These are phyloP conservation scores for Tringa solitaria DNA, from an alignment of 2,113 vertebrate genomes.

Conservation along the genomic window DNA sequence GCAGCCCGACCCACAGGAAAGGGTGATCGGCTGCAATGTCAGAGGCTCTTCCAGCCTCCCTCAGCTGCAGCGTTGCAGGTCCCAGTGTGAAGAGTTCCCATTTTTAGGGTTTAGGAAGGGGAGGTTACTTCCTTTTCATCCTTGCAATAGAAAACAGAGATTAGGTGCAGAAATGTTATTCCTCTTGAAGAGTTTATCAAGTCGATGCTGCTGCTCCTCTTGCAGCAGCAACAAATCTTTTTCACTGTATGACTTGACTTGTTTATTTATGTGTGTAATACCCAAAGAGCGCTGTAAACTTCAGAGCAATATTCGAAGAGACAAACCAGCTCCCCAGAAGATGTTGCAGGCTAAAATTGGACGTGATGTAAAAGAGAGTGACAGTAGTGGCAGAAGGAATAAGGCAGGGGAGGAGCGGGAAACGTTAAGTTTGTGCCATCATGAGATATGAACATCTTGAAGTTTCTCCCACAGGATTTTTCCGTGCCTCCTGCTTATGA, in stretches of 20 bases:
- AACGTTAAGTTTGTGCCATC: not conserved
- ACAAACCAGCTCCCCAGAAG: not conserved
- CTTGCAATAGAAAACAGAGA: not conserved
- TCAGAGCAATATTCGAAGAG: not conserved
- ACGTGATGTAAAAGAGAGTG: not conserved
- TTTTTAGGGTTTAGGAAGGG: not conserved
- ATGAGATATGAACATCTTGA: not conserved
- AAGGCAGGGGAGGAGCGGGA: not conserved
- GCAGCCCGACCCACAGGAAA: not conserved
- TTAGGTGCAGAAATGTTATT: not conserved
- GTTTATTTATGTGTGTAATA: not conserved
- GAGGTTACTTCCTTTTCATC: not conserved
- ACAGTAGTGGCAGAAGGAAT: not conserved
- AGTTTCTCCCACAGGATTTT: not conserved
- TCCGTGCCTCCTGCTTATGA: not conserved
- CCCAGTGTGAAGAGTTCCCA: not conserved
- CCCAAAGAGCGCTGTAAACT: not conserved
- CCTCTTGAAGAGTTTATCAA: not conserved
- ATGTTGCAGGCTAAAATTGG: not conserved
- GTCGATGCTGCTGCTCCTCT: not conserved
- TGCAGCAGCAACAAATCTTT: not conserved
- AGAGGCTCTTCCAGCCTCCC: not conserved
- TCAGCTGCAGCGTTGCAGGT: rapidly evolving
- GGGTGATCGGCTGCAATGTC: not conserved
- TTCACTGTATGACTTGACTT: not conserved